A percentile compares a stretch with the other conserved stretches of the same genome.
phyloP scores from a whole-genome alignment of 2,888 invertebrate genomes.

The Eupithecia exiguata region DNA sequence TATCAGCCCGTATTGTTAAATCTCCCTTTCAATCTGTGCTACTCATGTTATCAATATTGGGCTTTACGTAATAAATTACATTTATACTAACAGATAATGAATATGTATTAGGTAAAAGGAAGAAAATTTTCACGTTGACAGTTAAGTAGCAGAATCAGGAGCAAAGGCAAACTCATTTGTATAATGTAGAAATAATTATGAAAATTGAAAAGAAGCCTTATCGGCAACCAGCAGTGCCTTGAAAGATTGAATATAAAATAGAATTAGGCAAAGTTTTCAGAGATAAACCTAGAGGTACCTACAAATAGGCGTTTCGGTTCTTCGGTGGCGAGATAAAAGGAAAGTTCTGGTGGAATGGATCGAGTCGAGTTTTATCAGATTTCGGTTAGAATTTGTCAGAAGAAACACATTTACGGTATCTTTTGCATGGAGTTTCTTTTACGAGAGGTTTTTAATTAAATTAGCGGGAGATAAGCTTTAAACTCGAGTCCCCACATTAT shows the following conservation, averaged over 20 bases:
- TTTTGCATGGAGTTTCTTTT: slow-evolving; percentile 52
- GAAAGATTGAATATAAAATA: slow-evolving; percentile 51
- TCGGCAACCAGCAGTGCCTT: slow-evolving; percentile 44
- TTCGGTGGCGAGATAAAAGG: slow-evolving; percentile 45
- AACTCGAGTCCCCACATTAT: slow-evolving; percentile 5
- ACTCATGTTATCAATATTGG: too few relatives aligned
- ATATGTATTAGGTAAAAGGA: neutral
- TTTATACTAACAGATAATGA: neutral
- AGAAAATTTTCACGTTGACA: neutral
- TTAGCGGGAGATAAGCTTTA: slow-evolving; percentile 41
- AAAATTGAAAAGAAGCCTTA: slow-evolving; percentile 47
- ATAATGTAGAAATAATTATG: slow-evolving; percentile 38
- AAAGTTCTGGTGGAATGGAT: slow-evolving; percentile 48
- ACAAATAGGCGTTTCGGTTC: slow-evolving; percentile 48
- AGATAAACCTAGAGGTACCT: slow-evolving; percentile 44
- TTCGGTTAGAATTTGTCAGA: slow-evolving; percentile 51
- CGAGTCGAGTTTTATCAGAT: slow-evolving; percentile 56
- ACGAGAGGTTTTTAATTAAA: slow-evolving; percentile 55
- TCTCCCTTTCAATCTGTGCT: too few relatives aligned
- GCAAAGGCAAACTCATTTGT: slow-evolving; percentile 34
- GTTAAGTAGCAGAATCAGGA: neutral
- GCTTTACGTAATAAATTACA: too few relatives aligned
- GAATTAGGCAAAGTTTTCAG: slow-evolving; percentile 45
- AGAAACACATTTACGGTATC: slow-evolving; percentile 51
- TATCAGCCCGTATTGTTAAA: too few relatives aligned